phyloP scores from a whole-genome alignment of 2,113 vertebrate genomes.

The Panthera uncia region DNA sequence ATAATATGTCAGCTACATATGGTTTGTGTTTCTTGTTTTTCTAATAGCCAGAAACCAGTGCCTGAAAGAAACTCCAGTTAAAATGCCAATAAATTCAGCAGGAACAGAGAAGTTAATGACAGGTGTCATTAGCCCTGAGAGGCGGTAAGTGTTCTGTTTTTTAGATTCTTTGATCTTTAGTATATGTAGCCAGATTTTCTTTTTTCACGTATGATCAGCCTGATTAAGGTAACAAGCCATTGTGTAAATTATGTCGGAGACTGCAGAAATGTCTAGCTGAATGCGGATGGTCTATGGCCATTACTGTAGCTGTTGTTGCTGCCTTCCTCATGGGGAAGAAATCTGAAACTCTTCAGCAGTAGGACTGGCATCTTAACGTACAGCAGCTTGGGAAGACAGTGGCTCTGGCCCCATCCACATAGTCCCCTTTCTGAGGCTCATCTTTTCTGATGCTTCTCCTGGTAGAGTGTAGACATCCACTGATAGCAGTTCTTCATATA shows the following conservation, averaged over 20 bases:
- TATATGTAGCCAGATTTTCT: constrained; percentile 35
- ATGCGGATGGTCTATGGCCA: neutral
- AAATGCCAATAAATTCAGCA: constrained; percentile 76
- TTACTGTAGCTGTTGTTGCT: neutral
- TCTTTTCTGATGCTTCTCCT: neutral
- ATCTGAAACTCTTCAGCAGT: neutral
- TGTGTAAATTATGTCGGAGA: neutral
- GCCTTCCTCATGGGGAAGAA: neutral
- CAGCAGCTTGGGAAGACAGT: neutral
- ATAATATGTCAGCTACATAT: neutral
- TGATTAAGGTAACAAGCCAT: neutral
- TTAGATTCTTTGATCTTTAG: neutral
- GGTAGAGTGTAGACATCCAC: neutral
- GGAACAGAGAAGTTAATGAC: constrained; percentile 77
- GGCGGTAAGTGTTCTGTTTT: constrained; percentile 86
- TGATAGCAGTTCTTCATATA: neutral
- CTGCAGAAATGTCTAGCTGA: neutral
- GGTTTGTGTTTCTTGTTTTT: constrained; percentile 65
- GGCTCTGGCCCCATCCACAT: no score
- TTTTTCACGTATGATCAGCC: constrained; percentile 9
- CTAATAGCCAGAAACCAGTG: constrained; percentile 81
- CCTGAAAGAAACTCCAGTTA: constrained; percentile 79
- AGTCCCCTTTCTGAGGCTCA: neutral
- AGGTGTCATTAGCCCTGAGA: constrained; percentile 89
- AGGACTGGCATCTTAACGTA: neutral